These are phyloP conservation scores for Ameiurus melas DNA, from an alignment of 2,113 vertebrate genomes.

Conservation along the genomic window DNA sequence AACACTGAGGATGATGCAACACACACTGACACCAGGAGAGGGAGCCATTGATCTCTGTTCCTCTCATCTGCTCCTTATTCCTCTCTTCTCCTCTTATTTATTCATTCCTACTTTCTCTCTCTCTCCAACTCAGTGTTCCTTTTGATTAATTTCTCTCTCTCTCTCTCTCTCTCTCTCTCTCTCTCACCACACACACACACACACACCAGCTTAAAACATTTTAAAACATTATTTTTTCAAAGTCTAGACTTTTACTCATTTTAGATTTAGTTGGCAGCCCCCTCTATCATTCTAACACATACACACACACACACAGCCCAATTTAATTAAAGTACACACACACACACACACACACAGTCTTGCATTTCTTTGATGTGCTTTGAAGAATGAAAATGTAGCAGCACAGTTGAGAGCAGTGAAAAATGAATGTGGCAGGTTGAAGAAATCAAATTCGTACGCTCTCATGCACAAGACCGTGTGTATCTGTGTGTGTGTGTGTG, in stretches of 20 bases:
- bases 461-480: background rate
- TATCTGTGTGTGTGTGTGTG: slow-evolving; percentile 10
- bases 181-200: background rate
- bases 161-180: background rate
- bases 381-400: slow-evolving; percentile 8
- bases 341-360: background rate
- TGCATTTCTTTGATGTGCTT: slow-evolving; percentile 11
- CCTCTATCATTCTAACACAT: background rate
- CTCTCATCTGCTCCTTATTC: background rate
- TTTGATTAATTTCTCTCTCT: background rate
- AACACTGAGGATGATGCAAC: background rate
- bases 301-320: slow-evolving; percentile 18
- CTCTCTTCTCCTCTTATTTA: background rate
- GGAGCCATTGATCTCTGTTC: slow-evolving; percentile 1
- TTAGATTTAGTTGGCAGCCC: background rate
- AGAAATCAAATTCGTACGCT: background rate
- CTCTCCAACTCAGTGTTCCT: background rate
- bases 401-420: background rate
- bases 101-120: background rate
- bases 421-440: background rate
- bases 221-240: background rate
- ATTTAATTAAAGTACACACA: slow-evolving; percentile 24
- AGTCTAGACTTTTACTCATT: background rate
- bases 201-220: too few relatives aligned
- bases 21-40: slow-evolving; percentile 26